Evolutionary conservation across 1,140 invertebrate species (phyloP).

Genomic region (Pinna nobilis): DNA sequence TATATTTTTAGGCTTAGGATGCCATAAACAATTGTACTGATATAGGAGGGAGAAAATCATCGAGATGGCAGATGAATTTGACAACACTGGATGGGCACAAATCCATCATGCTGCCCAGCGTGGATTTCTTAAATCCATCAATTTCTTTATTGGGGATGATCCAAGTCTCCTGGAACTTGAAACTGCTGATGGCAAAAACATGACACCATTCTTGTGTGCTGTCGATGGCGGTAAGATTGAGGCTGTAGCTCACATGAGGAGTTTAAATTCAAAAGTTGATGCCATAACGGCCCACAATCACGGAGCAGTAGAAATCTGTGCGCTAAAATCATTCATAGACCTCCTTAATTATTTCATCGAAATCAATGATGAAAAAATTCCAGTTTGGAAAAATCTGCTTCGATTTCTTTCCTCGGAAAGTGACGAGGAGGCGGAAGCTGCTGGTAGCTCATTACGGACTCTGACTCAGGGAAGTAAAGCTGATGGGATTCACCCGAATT

Average conservation of each 20-base stretch:
- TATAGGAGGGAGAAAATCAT: neutral
- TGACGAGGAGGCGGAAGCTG: conserved; percentile 67
- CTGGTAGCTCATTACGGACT: conserved; percentile 67
- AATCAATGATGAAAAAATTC: conserved; percentile 57
- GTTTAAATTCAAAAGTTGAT: conserved; percentile 63
- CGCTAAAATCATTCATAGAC: conserved; percentile 61
- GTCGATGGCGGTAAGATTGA: conserved; percentile 67
- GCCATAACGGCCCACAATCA: conserved; percentile 66
- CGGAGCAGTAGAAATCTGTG: conserved; percentile 71
- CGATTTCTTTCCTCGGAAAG: conserved; percentile 65
- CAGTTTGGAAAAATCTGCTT: conserved; percentile 72
- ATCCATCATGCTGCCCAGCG: conserved; percentile 70
- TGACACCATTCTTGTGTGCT: conserved; percentile 72
- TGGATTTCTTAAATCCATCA: conserved; percentile 69
- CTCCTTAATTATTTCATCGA: conserved; percentile 69
- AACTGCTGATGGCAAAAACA: conserved; percentile 65
- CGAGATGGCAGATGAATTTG: conserved; percentile 55
- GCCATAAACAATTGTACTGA: neutral
- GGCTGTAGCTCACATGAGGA: conserved; percentile 63
- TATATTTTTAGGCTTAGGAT: too few species aligned
- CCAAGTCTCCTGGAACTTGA: conserved; percentile 65
- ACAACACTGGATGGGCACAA: conserved; percentile 71
- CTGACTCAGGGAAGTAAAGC: conserved; percentile 60
- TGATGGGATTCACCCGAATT: conserved; percentile 58
- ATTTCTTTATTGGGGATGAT: conserved; percentile 66